Conservation (phyloP, 2,888 invertebrate species). For the Agriopis marginaria region DNA sequence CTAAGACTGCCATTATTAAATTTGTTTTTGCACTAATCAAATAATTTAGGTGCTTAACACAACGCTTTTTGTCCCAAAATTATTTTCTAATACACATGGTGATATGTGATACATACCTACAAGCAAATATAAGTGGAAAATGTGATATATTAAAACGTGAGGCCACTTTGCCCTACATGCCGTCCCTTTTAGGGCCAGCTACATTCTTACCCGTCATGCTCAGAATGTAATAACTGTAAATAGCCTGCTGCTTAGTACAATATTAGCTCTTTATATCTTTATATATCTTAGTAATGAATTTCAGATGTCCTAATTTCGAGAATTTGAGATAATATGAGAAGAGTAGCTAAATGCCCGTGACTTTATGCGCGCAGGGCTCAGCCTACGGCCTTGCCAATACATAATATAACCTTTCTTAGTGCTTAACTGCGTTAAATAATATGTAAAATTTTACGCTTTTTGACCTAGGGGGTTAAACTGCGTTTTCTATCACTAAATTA, state of each 20-base stretch:
- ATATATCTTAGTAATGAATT: constrained; percentile 21
- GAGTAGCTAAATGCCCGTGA: too few relatives aligned
- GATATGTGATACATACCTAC: constrained; percentile 17
- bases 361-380: too few relatives aligned
- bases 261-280: constrained; percentile 33
- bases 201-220: constrained; percentile 37
- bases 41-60: constrained; percentile 1
- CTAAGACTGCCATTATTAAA: constrained; percentile 1
- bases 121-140: constrained; percentile 28
- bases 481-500: too few relatives aligned
- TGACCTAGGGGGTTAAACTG: too few relatives aligned
- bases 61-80: constrained; percentile 5
- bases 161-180: constrained; percentile 38
- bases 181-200: constrained; percentile 36
- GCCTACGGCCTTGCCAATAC: too few relatives aligned
- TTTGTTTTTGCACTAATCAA: constrained; percentile 5
- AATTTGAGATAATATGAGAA: too few relatives aligned
- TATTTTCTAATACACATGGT: constrained; percentile 19
- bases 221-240: constrained; percentile 38
- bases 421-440: too few relatives aligned
- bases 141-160: constrained; percentile 35
- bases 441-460: too few relatives aligned
- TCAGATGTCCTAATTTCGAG: background rate
- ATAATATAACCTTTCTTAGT: too few relatives aligned
- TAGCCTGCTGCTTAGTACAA: constrained; percentile 39